Base-by-base conservation (phyloP, 2,888 invertebrate species). In the Aromia moschata region DNA sequence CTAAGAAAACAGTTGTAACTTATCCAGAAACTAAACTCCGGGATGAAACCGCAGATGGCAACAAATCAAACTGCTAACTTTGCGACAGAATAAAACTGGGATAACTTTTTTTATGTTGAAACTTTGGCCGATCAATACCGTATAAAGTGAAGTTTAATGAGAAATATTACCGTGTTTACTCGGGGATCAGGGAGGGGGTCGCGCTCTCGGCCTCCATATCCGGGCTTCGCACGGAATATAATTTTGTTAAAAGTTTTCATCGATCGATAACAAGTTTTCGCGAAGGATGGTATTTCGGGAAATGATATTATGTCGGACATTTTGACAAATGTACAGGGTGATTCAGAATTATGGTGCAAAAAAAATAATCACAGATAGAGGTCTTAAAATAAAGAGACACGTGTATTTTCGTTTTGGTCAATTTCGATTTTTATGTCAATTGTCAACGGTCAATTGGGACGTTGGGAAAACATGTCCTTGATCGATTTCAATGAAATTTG, bases 101-200 rank as follows among this genome's bases (percentile, higher is more conserved):
- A 47, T 46, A 55, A 55, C 31, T 46, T 46, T 47, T 41, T 38
- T 37, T 46, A 37, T 40, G 40, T 41, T 17, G 52, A 16, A 52
- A 52, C 52, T 52, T 52, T 31, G 52, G 16, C 31, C 31, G 25
- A 52, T 52, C 52, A 14, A 49, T 49, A 38, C 33, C 33, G 31
- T 33, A 56, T 56, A 49, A 49, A 56, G 56, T 49, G 47, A 36
- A 56, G 46, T 56, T 56, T 56, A 18, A 43, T 36, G 43, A 41
- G 43, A 49, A 49, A 56, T 56, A 56, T 56, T 36, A 49, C 49
- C 43, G 9, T 56, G 56, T 56, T 56, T 56, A 49, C 56, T 36
- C 49, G n/a, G 14, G 43, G 56, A 56, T 56, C 49, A 49, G 47
- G 41, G 41, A 49, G 47, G 41, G 41, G 41, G 43, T 47, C 56